Evolutionary conservation across 2,113 vertebrate species (phyloP).

Genomic region (Apeltes quadracus): DNA sequence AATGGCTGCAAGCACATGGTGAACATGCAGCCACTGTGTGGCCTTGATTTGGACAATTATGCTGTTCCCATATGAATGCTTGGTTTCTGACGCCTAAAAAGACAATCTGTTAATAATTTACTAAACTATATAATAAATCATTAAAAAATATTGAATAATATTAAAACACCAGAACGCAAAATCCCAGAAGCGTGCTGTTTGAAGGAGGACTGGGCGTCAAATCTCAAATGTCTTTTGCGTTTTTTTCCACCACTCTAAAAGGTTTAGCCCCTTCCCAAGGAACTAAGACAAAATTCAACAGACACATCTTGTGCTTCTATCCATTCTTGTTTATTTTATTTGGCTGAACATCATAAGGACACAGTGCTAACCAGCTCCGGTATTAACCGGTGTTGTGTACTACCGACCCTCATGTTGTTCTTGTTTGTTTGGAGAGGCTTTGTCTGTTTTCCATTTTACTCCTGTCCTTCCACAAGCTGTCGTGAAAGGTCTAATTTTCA

Average conservation of each 20-base stretch:
- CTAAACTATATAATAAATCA: conserved; percentile 47
- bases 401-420: conserved; percentile 5
- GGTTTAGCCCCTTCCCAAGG: conserved; percentile 24
- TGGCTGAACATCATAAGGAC: conserved; percentile 13
- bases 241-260: conserved; percentile 42
- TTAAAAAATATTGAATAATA: conserved; percentile 24
- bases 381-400: conserved; percentile 7
- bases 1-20: conserved; percentile 42
- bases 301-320: conserved; percentile 19
- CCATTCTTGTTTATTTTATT: conserved; percentile 22
- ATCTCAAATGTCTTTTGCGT: conserved; percentile 44
- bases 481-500: conserved; percentile 15
- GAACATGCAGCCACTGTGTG: conserved; percentile 31
- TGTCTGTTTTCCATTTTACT: conserved; percentile 34
- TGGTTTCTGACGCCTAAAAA: conserved; percentile 44
- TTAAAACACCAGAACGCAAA: conserved; percentile 61
- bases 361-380: background rate
- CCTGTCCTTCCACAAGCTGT: conserved; percentile 8
- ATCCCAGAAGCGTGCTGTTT: conserved; percentile 62
- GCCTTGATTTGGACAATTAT: conserved; percentile 44
- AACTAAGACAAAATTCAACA: conserved; percentile 15
- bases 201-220: conserved; percentile 44
- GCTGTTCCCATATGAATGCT: conserved; percentile 56
- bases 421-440: conserved; percentile 19
- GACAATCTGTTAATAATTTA: conserved; percentile 71